Evolutionary conservation across 2,113 vertebrate genomes (phyloP), one percentile per base, ranked within the genome.

Genomic region (Sebastes schlegelii): DNA sequence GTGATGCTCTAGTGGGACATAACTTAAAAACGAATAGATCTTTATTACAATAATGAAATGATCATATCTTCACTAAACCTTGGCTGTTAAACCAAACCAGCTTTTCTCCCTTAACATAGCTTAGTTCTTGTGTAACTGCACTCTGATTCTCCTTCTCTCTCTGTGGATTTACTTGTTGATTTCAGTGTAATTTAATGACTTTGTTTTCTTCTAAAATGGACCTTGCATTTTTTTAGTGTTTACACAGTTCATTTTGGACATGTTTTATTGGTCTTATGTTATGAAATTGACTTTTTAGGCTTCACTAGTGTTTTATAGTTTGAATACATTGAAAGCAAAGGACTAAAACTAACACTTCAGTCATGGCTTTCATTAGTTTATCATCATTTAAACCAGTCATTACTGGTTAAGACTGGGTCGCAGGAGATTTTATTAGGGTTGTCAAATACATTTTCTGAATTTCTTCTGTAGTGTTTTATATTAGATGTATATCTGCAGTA

Each of bases 1-100:
- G 21, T 61, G 17, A 19, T n/a, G 21, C 45, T 68, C 54, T 43
- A 7, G 8, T 19, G 62, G 46, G 57, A 52, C 3, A 52, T 4
- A 4, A 77, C 4, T 8, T 46, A 19, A 11, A 40, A 70, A 61
- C 16, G 1, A 46, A 57, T 54, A 48, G 21, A 68, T n/a, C 4
- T 67, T 60, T 42, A 49, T 80, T 34, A 68, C 8, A 70, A 46
- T 46, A 48, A 63, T 48, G 49, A 42, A 46, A 64, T 17, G 1
- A 13, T 49, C 14, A n/a, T 49, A 17, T n/a, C 0, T 13, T 26
- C 69, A 40, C 16, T 42, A 46, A 79, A 43, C n/a, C 40, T 4
- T 45, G 8, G 43, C 16, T 40, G 26, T 78, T 78, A 45, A 63
- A 83, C 26, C 58, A 79, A 52, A 45, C 14, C 11, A 69, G 5